phyloP scores from a whole-genome alignment of 1,140 invertebrate genomes.

The Pseudomyrmex gracilis region DNA sequence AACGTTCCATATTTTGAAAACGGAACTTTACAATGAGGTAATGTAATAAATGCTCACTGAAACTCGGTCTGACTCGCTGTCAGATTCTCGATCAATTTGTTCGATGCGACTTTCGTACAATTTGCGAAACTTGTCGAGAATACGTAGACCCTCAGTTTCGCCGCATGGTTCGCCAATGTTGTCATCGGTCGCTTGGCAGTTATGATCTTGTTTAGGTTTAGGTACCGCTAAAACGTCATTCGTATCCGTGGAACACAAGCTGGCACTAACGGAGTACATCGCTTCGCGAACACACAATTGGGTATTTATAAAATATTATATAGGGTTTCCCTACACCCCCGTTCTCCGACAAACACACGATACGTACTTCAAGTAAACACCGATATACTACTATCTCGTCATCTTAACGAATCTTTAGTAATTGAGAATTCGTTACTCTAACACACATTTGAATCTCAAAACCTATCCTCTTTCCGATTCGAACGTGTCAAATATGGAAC shows the following conservation, averaged over 20 bases:
- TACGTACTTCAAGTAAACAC: conserved; percentile 38
- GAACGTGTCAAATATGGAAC: too few species aligned
- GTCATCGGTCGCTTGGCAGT: conserved; percentile 57
- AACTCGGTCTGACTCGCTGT: conserved; percentile 63
- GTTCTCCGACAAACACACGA: conserved; percentile 28
- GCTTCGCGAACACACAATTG: conserved; percentile 10
- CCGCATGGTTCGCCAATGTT: conserved; percentile 66
- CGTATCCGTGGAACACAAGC: conserved; percentile 22
- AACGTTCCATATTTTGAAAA: too few species aligned
- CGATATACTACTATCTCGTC: conserved; percentile 54
- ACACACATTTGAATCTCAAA: too few species aligned
- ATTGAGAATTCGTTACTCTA: too few species aligned
- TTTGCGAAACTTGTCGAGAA: conserved; percentile 77
- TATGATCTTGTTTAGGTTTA: conserved; percentile 39
- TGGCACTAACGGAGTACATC: conserved; percentile 55
- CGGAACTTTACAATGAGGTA: neutral
- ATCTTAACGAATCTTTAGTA: conserved; percentile 38
- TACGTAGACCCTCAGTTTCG: conserved; percentile 74
- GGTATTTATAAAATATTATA: conserved; percentile 12
- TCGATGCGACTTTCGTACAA: conserved; percentile 76
- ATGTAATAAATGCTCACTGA: conserved; percentile 63
- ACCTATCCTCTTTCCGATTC: too few species aligned
- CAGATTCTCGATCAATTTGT: conserved; percentile 69
- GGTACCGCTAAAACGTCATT: neutral
- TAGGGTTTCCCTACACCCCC: conserved; percentile 57